Evolutionary conservation across 1,140 invertebrate genomes (phyloP), one percentile per base, ranked within the genome.

Genomic region (Diachasma alloeum): DNA sequence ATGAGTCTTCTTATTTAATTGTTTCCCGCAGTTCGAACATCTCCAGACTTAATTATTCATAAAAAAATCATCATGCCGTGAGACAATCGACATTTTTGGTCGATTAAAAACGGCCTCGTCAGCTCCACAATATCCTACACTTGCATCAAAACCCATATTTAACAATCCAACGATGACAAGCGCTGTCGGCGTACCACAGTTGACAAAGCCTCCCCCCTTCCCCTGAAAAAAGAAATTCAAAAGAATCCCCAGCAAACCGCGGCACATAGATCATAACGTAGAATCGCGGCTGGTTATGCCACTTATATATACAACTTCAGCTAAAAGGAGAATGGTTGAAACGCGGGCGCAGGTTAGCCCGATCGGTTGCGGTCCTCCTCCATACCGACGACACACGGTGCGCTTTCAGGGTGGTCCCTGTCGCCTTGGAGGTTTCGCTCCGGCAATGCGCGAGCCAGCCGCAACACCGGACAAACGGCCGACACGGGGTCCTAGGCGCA

Each of bases 381-480:
- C 44, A 72, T 39, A 68, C 26, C n/a, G 31, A 71, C 36, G 71
- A 69, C 77, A 69, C 77, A 70, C 72, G 76, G 79, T 81, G 81
- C 66, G 71, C 81, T 78, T 85, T 80, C 86, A 83, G 83, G 86
- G 86, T 87, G 86, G 87, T 88, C 86, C 67, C 77, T 31, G 71
- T 63, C 72, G 22, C 17, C 26, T 53, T 19, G 48, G 48, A 53
- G 10, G 17, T 24, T 70, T 44, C 42, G 13, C 22, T 70, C 13
- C 46, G 24, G 69, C 76, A 11, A 11, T 42, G 39, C 10, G 13
- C 39, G 3, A 42, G 39, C 10, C 15, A 2, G 2, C n/a, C 68
- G 71, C 76, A 83, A 75, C 69, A 69, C 72, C 75, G 77, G 78
- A 85, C 84, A 84, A 82, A 82, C 80, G 79, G 80, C 79, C 83